A percentile compares a stretch with the other conserved stretches of the same genome.
Conservation (phyloP, 2,888 invertebrate species). For the Plagodis pulveraria region DNA sequence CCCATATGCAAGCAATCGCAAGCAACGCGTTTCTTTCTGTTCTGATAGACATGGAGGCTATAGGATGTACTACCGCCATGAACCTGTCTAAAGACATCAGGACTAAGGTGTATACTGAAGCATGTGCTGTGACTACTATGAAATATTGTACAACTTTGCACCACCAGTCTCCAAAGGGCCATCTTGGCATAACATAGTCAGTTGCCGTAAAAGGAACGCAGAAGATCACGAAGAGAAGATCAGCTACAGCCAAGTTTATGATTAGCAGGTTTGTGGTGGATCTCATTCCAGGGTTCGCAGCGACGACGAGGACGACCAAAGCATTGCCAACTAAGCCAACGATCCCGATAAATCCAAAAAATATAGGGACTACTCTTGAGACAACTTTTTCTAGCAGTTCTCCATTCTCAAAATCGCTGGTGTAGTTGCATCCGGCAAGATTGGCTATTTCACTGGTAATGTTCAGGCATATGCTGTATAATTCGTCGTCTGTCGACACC, state of each 20-base stretch:
- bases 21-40: conserved; percentile 92
- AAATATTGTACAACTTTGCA: conserved; percentile 96
- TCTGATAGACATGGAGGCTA: conserved; percentile 93
- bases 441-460: conserved; percentile 66
- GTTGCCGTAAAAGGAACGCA: conserved; percentile 98
- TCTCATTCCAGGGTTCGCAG: conserved; percentile 95
- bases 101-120: conserved; percentile 96
- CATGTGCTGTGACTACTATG: conserved; percentile 96
- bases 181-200: conserved; percentile 93
- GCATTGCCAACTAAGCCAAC: conserved; percentile 96
- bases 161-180: conserved; percentile 96
- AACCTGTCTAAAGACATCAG: conserved; percentile 97
- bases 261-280: conserved; percentile 97
- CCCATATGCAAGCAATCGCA: conserved; percentile 92
- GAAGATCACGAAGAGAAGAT: conserved; percentile 95
- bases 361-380: conserved; percentile 90
- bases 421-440: conserved; percentile 69
- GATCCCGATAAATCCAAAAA: conserved; percentile 94
- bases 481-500: conserved; percentile 76
- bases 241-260: conserved; percentile 95
- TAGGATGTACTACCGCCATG: conserved; percentile 96
- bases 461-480: conserved; percentile 74
- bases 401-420: conserved; percentile 75
- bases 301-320: conserved; percentile 94
- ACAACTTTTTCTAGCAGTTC: conserved; percentile 87